Evolutionary conservation across 2,888 invertebrate genomes (phyloP), one percentile per base, ranked within the genome.

Genomic region (Sesia bembeciformis): DNA sequence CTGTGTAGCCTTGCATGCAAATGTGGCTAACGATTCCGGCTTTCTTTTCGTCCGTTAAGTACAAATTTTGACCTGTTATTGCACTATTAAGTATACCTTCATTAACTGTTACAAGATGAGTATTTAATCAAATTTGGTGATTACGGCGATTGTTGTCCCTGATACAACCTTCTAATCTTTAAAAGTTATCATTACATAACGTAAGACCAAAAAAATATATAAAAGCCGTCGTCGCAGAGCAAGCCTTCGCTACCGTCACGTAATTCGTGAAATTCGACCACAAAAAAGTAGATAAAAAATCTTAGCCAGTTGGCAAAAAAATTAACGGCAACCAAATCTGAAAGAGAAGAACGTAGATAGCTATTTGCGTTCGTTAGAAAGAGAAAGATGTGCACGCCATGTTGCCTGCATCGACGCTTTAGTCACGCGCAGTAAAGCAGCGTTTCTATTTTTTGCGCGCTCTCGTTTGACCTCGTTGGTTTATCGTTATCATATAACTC

Each of bases 381-480:
- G 80, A 78, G 84, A 85, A 64, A 62, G 76, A 57, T 60, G 63
- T 68, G 64, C 69, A 71, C 84, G 86, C 81, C 81, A 82, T 87
- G 77, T 85, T 84, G 82, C 76, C 74, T 81, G 82, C 80, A 82
- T 77, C 74, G 75, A 74, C 73, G 76, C 72, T 86, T 84, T 81
- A 81, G 85, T 86, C 86, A 86, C 86, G 86, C 84, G 81, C 83
- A 77, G 75, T 78, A 75, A 78, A 78, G 72, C 81, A 78, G 76
- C 39, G 83, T 86, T 87, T 84, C 84, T 84, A 88, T 85, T 87
- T 88, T 85, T 88, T 88, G 84, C 81, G 74, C 78, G 79, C 68
- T 83, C 80, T 80, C 74, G 76, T 77, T 80, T 86, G 86, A 86
- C 87, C 87, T 87, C 87, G 83, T 82, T 81, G 79, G 74, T 84